Percentiles rank a stretch among this genome's conserved stretches.
Conservation (phyloP, 2,888 invertebrate species). For the Tipula vernalis region DNA sequence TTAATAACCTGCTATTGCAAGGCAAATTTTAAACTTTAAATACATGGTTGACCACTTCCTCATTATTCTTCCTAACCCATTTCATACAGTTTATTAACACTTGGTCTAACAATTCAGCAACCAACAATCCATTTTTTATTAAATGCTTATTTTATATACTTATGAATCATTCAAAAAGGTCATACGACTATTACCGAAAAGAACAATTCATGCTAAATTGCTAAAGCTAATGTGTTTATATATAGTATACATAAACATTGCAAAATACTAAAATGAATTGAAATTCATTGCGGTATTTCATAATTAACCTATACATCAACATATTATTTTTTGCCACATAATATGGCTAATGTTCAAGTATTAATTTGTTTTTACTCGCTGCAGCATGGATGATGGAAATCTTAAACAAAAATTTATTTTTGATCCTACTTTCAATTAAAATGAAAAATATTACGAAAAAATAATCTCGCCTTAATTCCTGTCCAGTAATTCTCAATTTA, state of each 20-base stretch:
- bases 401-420: not conserved
- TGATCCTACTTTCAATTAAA: not conserved
- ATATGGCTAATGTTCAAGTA: not conserved
- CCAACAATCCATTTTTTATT: not conserved
- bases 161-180: not conserved
- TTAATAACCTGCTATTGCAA: too few species aligned
- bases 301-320: not conserved
- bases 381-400: not conserved
- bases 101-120: not conserved
- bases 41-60: too few species aligned
- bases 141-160: not conserved
- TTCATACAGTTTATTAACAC: too few species aligned
- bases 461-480: not conserved
- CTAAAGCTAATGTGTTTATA: too few species aligned
- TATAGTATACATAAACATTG: not conserved
- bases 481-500: not conserved
- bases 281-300: not conserved
- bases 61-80: too few species aligned
- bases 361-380: not conserved
- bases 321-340: not conserved
- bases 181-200: not conserved
- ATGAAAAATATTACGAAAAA: not conserved
- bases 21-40: too few species aligned
- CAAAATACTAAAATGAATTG: not conserved
- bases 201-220: not conserved